A percentile compares a stretch with the other conserved stretches of the same genome.
Evolutionary conservation across 2,888 invertebrate genomes (phyloP).

Genomic region (Ornithoptera priamus): DNA sequence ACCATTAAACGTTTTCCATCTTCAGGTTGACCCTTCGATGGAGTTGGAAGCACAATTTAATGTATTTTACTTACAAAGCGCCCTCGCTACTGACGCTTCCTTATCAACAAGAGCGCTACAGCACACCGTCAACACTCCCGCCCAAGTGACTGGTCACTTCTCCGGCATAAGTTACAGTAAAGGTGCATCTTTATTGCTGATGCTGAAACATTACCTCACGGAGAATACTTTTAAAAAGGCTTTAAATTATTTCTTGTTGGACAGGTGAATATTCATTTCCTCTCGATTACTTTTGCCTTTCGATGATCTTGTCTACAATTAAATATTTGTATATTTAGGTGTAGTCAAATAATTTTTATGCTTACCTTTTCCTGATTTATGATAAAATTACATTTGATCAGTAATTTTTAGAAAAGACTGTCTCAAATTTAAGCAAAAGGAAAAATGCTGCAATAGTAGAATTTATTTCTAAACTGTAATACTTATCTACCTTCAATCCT

Average conservation of each 20-base stretch:
- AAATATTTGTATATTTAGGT: no score
- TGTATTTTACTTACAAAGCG: slow-evolving; percentile 83
- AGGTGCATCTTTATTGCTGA: slow-evolving; percentile 82
- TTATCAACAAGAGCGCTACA: slow-evolving; percentile 79
- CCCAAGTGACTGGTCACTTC: slow-evolving; percentile 83
- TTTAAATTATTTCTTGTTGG: slow-evolving; percentile 50
- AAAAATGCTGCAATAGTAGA: no score
- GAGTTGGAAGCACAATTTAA: slow-evolving; percentile 86
- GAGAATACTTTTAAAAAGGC: slow-evolving; percentile 76
- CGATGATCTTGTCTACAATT: no score
- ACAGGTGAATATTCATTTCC: slow-evolving; percentile 33
- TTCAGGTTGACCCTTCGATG: slow-evolving; percentile 61
- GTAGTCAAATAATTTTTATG: no score
- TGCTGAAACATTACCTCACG: slow-evolving; percentile 83
- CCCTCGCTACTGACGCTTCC: slow-evolving; percentile 68
- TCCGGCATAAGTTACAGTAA: slow-evolving; percentile 85
- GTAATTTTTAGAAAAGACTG: no score
- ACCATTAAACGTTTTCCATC: slow-evolving; percentile 3
- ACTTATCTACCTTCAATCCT: no score
- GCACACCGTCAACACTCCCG: slow-evolving; percentile 78
- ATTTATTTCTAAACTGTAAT: no score
- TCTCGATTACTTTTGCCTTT: no score
- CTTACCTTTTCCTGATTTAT: no score
- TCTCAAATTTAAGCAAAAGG: no score
- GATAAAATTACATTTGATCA: no score